A percentile compares a stretch with the other conserved stretches of the same genome.
These are phyloP conservation scores for Colossoma macropomum DNA, from an alignment of 2,113 vertebrate genomes.

Conservation along the genomic window DNA sequence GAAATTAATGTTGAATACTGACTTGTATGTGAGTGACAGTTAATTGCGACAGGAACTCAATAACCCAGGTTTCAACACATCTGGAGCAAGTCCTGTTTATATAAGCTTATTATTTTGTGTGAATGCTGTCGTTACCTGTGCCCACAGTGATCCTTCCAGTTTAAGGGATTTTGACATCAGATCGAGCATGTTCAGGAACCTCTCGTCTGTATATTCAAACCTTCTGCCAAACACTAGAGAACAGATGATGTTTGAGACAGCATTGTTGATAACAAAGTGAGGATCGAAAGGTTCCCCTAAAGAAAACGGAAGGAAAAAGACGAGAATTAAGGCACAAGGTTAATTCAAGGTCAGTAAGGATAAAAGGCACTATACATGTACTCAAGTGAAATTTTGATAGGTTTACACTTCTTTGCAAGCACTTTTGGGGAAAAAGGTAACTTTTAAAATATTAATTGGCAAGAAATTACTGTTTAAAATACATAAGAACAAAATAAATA, in stretches of 20 bases:
- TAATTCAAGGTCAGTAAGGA: too few relatives aligned
- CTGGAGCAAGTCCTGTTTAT: neutral
- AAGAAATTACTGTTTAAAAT: too few relatives aligned
- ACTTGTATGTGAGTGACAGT: too few relatives aligned
- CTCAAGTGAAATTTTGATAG: too few relatives aligned
- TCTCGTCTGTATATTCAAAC: slow-evolving; percentile 78
- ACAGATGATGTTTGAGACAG: slow-evolving; percentile 84
- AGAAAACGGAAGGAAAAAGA: neutral
- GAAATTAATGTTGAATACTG: neutral
- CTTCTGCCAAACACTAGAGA: slow-evolving; percentile 81
- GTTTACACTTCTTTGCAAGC: too few relatives aligned
- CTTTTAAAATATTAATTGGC: too few relatives aligned
- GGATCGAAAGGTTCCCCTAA: slow-evolving; percentile 59
- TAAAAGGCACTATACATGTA: too few relatives aligned
- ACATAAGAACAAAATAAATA: too few relatives aligned
- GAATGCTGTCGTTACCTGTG: slow-evolving; percentile 66
- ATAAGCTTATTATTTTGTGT: neutral
- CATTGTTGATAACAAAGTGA: slow-evolving; percentile 77
- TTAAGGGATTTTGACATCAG: slow-evolving; percentile 51
- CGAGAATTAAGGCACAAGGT: too few relatives aligned
- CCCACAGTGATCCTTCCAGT: slow-evolving; percentile 65
- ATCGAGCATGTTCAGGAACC: slow-evolving; percentile 76
- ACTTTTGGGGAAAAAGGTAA: too few relatives aligned
- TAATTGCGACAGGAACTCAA: too few relatives aligned
- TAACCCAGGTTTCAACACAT: neutral